These are phyloP conservation scores for Hippasteria phrygiana DNA, from an alignment of 53 echinoderm and acorn worm genomes.

Conservation along the genomic window DNA sequence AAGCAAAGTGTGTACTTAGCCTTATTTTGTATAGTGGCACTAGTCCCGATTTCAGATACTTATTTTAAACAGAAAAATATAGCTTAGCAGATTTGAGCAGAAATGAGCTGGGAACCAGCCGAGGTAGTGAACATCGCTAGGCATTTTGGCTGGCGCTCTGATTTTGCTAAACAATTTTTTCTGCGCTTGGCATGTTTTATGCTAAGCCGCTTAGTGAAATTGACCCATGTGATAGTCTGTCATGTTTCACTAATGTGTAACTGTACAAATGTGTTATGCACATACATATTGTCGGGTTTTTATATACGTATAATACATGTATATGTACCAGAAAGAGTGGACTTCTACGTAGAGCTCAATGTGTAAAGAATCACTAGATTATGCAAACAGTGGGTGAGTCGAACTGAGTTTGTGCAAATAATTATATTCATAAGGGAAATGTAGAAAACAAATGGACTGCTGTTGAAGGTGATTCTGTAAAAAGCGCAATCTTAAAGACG, in stretches of 20 bases:
- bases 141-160: not conserved
- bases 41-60: too few species aligned
- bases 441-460: not conserved
- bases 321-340: not conserved
- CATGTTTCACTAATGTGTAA: slow-evolving; percentile 12
- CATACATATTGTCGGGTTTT: not conserved
- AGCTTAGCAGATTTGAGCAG: too few species aligned
- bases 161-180: not conserved
- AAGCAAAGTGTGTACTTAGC: too few species aligned
- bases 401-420: slow-evolving; percentile 27
- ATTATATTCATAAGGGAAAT: not conserved
- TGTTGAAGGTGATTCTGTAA: slow-evolving; percentile 16
- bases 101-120: too few species aligned
- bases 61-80: too few species aligned
- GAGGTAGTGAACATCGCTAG: not conserved
- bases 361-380: slow-evolving; percentile 12
- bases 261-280: slow-evolving; percentile 21
- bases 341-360: slow-evolving; percentile 11
- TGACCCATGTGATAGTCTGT: not conserved
- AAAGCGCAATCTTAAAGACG: not conserved
- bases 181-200: too few species aligned
- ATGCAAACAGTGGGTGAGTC: slow-evolving; percentile 23
- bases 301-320: not conserved
- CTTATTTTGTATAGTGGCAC: too few species aligned
- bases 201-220: not conserved